phyloP scores from a whole-genome alignment of 2,888 invertebrate genomes.

The Thereva unica region DNA sequence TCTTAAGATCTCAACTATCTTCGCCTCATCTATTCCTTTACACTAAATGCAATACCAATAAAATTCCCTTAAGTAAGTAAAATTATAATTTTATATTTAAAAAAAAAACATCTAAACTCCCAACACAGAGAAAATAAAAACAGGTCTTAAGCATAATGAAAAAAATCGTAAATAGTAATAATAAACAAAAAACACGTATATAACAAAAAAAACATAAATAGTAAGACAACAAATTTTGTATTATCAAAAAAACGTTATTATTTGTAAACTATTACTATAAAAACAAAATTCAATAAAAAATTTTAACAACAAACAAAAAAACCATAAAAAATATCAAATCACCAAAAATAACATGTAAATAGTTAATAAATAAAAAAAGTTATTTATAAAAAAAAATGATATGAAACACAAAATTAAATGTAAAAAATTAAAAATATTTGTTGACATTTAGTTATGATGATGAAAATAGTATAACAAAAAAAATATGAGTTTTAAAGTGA shows the following conservation, averaged over 20 bases:
- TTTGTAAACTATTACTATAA: neutral
- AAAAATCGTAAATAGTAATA: no score
- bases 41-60: no score
- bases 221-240: no score
- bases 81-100: no score
- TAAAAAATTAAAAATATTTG: constrained; percentile 30
- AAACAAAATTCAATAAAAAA: constrained; percentile 12
- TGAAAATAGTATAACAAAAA: constrained; percentile 24
- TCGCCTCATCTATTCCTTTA: no score
- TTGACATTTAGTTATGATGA: constrained; percentile 32
- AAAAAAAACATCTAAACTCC: no score
- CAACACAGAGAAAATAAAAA: no score
- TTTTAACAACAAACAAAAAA: constrained; percentile 5
- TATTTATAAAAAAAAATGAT: constrained; percentile 15
- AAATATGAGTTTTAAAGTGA: constrained; percentile 29
- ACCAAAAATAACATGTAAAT: neutral
- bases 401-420: constrained; percentile 30
- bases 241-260: neutral
- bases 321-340: constrained; percentile 3
- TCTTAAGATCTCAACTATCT: no score
- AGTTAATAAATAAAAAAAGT: constrained; percentile 3
- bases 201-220: no score
- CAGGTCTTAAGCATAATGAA: no score
- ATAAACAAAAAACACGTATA: no score
- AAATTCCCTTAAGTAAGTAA: no score